These are phyloP conservation scores for Aplochiton taeniatus DNA, from an alignment of 2,797 vertebrate genomes.

Conservation along the genomic window DNA sequence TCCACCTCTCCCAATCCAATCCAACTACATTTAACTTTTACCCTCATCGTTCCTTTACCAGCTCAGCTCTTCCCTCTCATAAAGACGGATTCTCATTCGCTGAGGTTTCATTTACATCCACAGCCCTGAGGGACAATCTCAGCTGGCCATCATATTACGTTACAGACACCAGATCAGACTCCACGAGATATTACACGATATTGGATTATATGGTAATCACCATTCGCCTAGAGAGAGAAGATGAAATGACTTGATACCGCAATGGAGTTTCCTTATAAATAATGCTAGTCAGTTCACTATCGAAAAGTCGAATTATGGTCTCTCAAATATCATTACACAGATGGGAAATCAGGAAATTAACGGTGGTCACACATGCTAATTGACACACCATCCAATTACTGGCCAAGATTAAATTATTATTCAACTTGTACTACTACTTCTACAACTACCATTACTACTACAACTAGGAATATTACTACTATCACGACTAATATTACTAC, in stretches of 20 bases:
- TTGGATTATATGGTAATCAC: not conserved
- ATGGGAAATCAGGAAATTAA: no score
- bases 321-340: no score
- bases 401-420: no score
- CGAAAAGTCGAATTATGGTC: not conserved
- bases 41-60: slow-evolving; percentile 5
- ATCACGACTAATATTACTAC: no score
- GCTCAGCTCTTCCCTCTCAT: slow-evolving; percentile 22
- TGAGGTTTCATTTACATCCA: slow-evolving; percentile 44
- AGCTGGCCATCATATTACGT: no score
- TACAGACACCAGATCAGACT: no score
- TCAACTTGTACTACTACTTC: no score
- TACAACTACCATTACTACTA: no score
- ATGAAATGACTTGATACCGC: not conserved
- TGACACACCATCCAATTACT: no score
- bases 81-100: slow-evolving; percentile 37
- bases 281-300: not conserved
- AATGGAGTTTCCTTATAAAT: not conserved
- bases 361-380: no score
- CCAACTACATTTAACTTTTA: not conserved
- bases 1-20: not conserved
- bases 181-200: not conserved
- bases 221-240: not conserved
- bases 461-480: no score
- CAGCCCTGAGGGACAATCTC: slow-evolving; percentile 15